Base-by-base conservation (phyloP, 2,888 invertebrate species). In the Tetragonula carbonaria region DNA sequence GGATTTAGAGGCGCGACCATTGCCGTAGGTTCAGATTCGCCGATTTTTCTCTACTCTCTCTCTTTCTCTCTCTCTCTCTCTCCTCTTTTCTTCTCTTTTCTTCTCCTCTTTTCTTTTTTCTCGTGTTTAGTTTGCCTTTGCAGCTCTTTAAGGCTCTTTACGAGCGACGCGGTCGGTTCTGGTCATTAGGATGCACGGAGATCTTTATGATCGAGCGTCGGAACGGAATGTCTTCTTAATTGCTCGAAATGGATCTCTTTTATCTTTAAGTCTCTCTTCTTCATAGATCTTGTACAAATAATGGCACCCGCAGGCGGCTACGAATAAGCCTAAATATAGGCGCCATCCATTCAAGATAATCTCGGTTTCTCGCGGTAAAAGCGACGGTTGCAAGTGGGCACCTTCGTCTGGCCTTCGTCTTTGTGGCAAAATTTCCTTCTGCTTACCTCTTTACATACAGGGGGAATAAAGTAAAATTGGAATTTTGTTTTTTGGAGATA, bases 11-110 rank as follows among this genome's bases (percentile, higher is more conserved):
- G 14, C 72, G 67, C 82, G 72, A 82, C 83, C 76, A 68, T 83
- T 83, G 82, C 83, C 83, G 83, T 83, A 83, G 83, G 83, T 83
- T 83, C 83, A 83, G 83, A 83, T 83, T 71, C 83, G 83, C 83
- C 45, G 50, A 83, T 83, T 77, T 72, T 78, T 72, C 8, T 21
- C 16, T 4, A 1, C 0, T 4, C 6, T n/a, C 8, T n/a, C 13
- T 33, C 4, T 4, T 1, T 18, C 16, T 53, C n/a, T 4, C 23
- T 28, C 28, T 16, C n/a, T n/a, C 18, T n/a, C 4, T n/a, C 50
- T 4, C 6, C 14, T 2, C 8, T 28, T 5, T 38, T 11, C n/a
- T 23, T 23, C 16, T 18, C 8, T 28, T 18, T 28, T 28, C 1
- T 51, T 51, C 13, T 4, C 28, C 51, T 13, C 4, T 18, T 23